Evolutionary conservation across 2,113 vertebrate species (phyloP), one percentile per base, ranked within the genome.

Genomic region (Cercocebus atys): DNA sequence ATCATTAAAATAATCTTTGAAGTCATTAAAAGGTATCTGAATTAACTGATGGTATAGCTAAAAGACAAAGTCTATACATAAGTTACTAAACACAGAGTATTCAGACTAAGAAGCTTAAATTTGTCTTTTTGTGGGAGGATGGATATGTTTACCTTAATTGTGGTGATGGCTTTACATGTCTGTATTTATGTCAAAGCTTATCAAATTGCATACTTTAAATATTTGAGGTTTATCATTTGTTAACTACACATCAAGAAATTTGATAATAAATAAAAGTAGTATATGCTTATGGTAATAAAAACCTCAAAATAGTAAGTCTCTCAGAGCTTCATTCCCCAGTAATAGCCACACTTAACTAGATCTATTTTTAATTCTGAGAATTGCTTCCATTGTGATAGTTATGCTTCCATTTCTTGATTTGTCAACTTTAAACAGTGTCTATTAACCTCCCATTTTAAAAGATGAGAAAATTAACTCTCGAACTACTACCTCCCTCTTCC

Each of bases 391-490:
- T 72, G 70, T 22, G 25, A 30, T 14, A 61, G 45, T 61, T 64
- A 93, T 30, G 43, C 43, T 64, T 96, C 35, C 16, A 59, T 17
- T 78, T 80, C 94, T n/a, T 64, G 47, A 90, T 8, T 55, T 57
- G 32, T 95, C 43, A 73, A 75, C 20, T 89, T 84, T 13, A 83
- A 96, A 75, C 45, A 88, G 35, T 90, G 30, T 50, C 40, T 55
- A 82, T 12, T 61, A 25, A 27, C 32, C 17, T 93, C 75, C 55
- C 22, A 75, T 76, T 86, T 85, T 68, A 95, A 75, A 82, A 76
- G 68, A 70, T 85, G 73, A 94, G 52, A 88, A 92, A 83, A 73
- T 66, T 70, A 80, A 70, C 27, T 94, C 75, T 95, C 88, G 92
- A 35, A 88, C 61, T n/a, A 47, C 79, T 52, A 27, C 8, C 38